Conservation (phyloP, 2,113 vertebrate genomes). For the Entomyzon cyanotis region DNA sequence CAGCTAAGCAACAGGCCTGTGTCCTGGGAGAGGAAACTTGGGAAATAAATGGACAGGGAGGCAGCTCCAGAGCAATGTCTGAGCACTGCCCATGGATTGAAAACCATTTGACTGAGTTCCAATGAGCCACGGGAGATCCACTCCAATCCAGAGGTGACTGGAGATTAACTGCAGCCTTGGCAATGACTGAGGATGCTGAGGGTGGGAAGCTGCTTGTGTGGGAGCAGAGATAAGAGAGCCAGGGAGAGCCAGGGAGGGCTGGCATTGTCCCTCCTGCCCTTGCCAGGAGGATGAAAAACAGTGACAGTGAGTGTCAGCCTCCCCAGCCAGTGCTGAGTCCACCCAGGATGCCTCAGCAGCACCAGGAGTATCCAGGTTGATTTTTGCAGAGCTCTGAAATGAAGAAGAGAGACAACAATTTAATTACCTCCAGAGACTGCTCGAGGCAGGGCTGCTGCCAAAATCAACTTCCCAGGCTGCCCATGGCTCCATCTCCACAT, state of each 20-base stretch:
- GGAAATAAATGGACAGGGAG: background rate
- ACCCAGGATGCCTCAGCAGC: background rate
- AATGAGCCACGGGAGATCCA: accelerated
- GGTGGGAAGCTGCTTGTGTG: background rate
- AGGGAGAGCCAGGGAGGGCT: background rate
- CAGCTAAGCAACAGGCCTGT: constrained; percentile 7
- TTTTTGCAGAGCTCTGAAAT: background rate
- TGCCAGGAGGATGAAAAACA: background rate
- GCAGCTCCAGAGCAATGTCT: background rate
- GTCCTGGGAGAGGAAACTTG: background rate
- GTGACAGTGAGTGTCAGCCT: background rate
- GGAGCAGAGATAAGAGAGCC: background rate
- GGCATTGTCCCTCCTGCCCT: background rate
- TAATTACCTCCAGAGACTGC: background rate
- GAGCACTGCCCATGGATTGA: accelerated
- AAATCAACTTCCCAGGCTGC: background rate
- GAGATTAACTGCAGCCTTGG: background rate
- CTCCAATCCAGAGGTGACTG: background rate
- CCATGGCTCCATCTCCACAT: accelerated
- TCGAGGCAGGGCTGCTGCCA: background rate
- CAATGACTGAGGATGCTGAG: background rate
- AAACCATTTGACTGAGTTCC: background rate
- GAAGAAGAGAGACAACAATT: background rate
- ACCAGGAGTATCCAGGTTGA: constrained; percentile 6
- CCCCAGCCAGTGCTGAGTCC: background rate